Base-by-base conservation (phyloP, 2,888 invertebrate species). In the Drosophila formosana region DNA sequence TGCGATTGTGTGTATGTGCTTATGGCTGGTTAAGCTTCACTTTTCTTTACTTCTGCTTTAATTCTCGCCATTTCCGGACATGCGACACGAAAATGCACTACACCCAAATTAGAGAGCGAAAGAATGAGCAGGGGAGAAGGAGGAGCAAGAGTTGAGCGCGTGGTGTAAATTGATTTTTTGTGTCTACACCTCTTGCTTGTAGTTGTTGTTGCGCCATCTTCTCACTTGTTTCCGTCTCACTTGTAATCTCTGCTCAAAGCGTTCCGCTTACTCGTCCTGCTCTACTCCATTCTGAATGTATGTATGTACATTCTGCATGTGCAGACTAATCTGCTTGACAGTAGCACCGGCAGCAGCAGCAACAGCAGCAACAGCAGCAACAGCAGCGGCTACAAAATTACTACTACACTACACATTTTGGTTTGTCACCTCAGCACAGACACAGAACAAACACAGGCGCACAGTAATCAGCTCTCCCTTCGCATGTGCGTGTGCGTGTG, bases 401-500 rank as follows among this genome's bases (percentile, higher is more conserved):
- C 84, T n/a, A 86, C 67, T 72, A 73, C 79, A 86, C 83, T 82
- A 89, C 89, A 89, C 83, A 88, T 90, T 90, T 86, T 78, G 84
- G 83, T 85, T 88, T 90, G 89, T 86, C 90, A 84, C 81, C 84
- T 78, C 69, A 60, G 37, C 37, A 37, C 37, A n/a, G 37, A 37
- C 34, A 34, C 8, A 30, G 1, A 5, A 32, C 0, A 34, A 11
- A 34, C 37, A 77, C 80, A 79, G 72, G 32, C 66, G 66, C 72
- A 61, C 26, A 72, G 77, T 80, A 82, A 85, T 78, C 80, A 79
- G 73, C 72, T 65, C 45, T 18, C 18, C 23, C n/a, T 18, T 5
- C 1, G 39, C 25, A 8, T 25, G 30, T 55, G 43, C 11, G 32
- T 51, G 34, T 37, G 51, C 18, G 43, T 37, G 18, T 57, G 43